These are phyloP conservation scores for Elaeidobius kamerunicus DNA, from an alignment of 2,888 invertebrate species.

Conservation along the genomic window DNA sequence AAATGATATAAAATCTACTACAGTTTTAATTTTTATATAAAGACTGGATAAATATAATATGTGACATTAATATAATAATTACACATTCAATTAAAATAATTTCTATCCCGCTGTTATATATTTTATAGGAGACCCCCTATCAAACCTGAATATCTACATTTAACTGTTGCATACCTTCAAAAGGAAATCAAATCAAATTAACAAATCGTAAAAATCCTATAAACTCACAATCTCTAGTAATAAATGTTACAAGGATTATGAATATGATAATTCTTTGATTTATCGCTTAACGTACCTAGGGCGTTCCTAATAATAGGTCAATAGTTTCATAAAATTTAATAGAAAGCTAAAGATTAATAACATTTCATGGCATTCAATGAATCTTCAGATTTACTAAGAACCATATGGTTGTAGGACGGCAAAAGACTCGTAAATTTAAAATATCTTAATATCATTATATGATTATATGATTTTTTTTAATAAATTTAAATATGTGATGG, in stretches of 20 bases:
- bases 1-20: too few species aligned
- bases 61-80: too few species aligned
- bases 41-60: too few species aligned
- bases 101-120: not conserved
- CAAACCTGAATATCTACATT: slow-evolving; percentile 6
- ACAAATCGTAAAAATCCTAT: slow-evolving; percentile 25
- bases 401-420: too few species aligned
- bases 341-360: slow-evolving; percentile 5
- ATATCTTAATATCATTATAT: too few species aligned
- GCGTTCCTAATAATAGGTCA: slow-evolving; percentile 11
- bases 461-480: too few species aligned
- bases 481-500: too few species aligned
- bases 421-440: too few species aligned
- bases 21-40: too few species aligned
- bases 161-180: slow-evolving; percentile 11
- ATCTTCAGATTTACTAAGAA: not conserved
- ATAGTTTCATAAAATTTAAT: slow-evolving; percentile 13
- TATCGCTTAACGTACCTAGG: slow-evolving; percentile 9
- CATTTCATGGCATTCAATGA: not conserved
- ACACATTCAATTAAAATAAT: too few species aligned
- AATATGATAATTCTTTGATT: slow-evolving; percentile 25
- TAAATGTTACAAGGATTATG: slow-evolving; percentile 21
- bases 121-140: slow-evolving; percentile 4
- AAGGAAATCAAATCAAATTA: slow-evolving; percentile 27
- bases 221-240: slow-evolving; percentile 14